phyloP scores from a whole-genome alignment of 1,140 invertebrate species.

The Muscidifurax raptorellus region DNA sequence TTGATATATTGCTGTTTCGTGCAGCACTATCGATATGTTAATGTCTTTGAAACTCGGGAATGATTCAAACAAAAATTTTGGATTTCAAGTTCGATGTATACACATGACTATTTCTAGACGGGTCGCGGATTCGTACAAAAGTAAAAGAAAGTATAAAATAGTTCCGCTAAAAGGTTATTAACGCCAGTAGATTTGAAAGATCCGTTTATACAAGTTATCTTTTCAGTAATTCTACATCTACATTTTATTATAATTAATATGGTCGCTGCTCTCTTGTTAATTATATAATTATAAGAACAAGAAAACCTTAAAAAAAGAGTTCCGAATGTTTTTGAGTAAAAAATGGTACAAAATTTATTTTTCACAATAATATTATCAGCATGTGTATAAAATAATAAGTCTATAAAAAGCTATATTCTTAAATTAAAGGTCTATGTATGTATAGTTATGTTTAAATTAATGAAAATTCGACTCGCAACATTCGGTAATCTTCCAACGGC shows the following conservation, averaged over 20 bases:
- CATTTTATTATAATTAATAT: slow-evolving; percentile 44
- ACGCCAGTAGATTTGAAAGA: slow-evolving; percentile 44
- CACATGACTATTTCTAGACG: slow-evolving; percentile 23
- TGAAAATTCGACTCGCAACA: slow-evolving; percentile 41
- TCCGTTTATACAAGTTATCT: slow-evolving; percentile 43
- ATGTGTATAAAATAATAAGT: background rate
- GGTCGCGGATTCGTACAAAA: slow-evolving; percentile 42
- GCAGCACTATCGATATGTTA: slow-evolving; percentile 20
- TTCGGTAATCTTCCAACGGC: slow-evolving; percentile 58
- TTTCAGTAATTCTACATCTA: slow-evolving; percentile 36
- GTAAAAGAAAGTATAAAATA: slow-evolving; percentile 52
- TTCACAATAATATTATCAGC: background rate
- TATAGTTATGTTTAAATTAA: slow-evolving; percentile 12
- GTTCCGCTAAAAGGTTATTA: slow-evolving; percentile 46
- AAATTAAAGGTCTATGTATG: slow-evolving; percentile 7
- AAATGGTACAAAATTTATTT: background rate
- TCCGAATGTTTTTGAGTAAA: slow-evolving; percentile 10
- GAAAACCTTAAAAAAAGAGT: slow-evolving; percentile 44
- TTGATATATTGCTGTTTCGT: background rate
- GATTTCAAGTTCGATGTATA: slow-evolving; percentile 35
- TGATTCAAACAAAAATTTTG: slow-evolving; percentile 30
- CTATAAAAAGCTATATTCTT: slow-evolving; percentile 7
- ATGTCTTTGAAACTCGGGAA: background rate
- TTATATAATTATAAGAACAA: slow-evolving; percentile 37
- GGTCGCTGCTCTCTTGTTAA: slow-evolving; percentile 48